Conservation (phyloP, 2,113 vertebrate genomes). For the Chelonoidis abingdonii region DNA sequence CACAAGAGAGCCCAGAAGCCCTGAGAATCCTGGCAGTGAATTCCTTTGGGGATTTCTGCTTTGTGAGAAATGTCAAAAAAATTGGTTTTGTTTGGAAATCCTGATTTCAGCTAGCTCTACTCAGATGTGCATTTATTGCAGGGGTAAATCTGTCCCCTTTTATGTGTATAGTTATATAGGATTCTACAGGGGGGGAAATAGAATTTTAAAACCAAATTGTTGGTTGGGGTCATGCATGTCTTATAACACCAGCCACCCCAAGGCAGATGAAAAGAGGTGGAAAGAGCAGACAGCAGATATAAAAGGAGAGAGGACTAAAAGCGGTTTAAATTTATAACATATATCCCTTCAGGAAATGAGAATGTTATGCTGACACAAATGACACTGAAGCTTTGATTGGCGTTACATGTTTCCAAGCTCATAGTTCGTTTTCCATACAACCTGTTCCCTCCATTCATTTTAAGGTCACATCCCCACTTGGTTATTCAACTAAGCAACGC, state of each 20-base stretch:
- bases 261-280: neutral
- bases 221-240: neutral
- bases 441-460: neutral
- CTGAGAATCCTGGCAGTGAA: neutral
- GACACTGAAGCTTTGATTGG: neutral
- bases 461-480: neutral
- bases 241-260: neutral
- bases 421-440: neutral
- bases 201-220: neutral
- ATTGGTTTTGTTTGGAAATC: neutral
- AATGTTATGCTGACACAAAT: neutral
- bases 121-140: neutral
- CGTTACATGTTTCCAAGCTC: neutral
- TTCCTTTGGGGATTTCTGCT: neutral
- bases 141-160: neutral
- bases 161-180: neutral
- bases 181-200: accelerated
- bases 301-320: neutral
- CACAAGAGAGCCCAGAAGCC: no score
- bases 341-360: neutral
- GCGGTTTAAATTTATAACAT: neutral
- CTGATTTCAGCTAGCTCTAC: neutral
- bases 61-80: neutral
- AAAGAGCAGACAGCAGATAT: neutral
- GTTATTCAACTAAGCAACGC: neutral